Evolutionary conservation across 2,797 vertebrate genomes (phyloP).

Genomic region (Sebastes alutus): DNA sequence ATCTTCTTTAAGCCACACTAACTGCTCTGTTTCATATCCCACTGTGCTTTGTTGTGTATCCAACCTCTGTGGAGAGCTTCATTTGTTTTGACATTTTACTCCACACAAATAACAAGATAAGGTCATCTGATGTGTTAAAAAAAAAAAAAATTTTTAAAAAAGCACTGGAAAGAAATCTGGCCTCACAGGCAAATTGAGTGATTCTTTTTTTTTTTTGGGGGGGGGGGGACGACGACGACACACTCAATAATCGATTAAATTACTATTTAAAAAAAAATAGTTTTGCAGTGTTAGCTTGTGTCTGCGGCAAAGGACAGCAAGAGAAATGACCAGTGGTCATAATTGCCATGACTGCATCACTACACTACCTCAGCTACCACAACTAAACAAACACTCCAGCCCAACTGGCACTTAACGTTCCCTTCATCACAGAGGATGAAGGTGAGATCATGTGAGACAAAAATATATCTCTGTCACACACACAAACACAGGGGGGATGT

Average conservation of each 20-base stretch:
- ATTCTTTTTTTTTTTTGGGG: too few species aligned
- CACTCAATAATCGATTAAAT: background rate
- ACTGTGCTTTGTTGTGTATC: background rate
- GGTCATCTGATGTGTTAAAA: background rate
- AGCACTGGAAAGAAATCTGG: background rate
- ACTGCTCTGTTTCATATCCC: background rate
- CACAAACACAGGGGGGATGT: constrained; percentile 29
- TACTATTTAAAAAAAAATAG: background rate
- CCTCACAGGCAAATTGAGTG: background rate
- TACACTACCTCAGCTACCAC: background rate
- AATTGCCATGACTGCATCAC: constrained; percentile 4
- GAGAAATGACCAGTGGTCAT: background rate
- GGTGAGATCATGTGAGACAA: background rate
- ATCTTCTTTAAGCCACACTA: background rate
- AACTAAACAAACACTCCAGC: background rate
- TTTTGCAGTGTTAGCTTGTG: background rate
- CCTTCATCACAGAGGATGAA: background rate
- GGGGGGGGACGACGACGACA: accelerated
- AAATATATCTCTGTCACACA: background rate
- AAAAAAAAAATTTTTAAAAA: background rate
- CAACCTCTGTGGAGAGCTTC: background rate
- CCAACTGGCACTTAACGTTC: background rate
- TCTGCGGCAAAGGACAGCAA: constrained; percentile 24
- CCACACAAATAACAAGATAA: background rate
- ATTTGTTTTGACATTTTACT: constrained; percentile 8